These are phyloP conservation scores for Sebastes miniatus DNA, from an alignment of 2,797 vertebrate species.

Conservation along the genomic window DNA sequence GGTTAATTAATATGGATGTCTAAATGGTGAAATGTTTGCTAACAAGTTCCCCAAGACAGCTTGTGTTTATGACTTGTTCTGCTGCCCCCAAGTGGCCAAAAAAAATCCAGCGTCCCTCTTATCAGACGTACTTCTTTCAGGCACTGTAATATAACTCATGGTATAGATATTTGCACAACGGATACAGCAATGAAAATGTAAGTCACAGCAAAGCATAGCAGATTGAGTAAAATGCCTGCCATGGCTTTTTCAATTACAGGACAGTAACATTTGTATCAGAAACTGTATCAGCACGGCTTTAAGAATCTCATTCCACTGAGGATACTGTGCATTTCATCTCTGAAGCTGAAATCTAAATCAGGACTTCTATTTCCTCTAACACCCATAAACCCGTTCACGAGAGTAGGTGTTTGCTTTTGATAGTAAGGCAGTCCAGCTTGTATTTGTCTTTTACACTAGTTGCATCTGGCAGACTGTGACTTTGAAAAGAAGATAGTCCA, in stretches of 20 bases:
- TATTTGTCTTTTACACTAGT: not conserved
- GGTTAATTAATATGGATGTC: not conserved
- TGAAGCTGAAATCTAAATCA: slow-evolving; percentile 3
- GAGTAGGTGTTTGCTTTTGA: not conserved
- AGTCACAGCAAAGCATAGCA: not conserved
- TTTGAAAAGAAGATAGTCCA: not conserved
- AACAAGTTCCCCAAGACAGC: not conserved
- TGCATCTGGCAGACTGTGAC: slow-evolving; percentile 4
- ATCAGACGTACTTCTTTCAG: not conserved
- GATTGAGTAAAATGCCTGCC: slow-evolving; percentile 2
- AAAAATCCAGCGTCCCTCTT: not conserved
- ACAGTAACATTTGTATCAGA: slow-evolving; percentile 3
- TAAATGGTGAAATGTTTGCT: not conserved
- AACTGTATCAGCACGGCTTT: not conserved
- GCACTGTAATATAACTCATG: not conserved
- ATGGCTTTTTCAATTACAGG: not conserved
- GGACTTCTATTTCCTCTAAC: not conserved
- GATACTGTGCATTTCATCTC: not conserved
- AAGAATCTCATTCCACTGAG: not conserved
- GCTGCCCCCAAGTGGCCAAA: not conserved
- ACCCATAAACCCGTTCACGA: not conserved
- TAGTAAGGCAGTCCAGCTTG: not conserved
- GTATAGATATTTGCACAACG: not conserved
- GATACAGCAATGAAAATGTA: slow-evolving; percentile 3
- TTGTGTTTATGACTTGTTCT: not conserved